A percentile compares a stretch with the other conserved stretches of the same genome.
phyloP scores from a whole-genome alignment of 2,888 invertebrate species.

The Tachina grossa region DNA sequence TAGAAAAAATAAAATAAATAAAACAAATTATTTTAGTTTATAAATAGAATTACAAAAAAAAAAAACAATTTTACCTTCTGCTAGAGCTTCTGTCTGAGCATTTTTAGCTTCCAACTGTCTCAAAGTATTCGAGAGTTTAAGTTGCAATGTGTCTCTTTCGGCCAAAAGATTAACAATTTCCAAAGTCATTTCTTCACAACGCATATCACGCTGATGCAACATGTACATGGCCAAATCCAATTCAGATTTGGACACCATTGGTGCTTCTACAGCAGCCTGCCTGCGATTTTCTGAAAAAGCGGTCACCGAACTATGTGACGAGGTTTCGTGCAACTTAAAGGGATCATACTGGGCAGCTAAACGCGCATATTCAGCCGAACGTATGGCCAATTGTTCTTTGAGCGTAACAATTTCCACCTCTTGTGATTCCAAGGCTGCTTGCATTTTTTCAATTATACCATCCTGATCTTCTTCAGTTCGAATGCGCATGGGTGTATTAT shows the following conservation, averaged over 20 bases:
- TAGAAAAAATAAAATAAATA: neutral
- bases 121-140: slow-evolving; percentile 91
- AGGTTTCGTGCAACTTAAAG: slow-evolving; percentile 79
- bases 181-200: slow-evolving; percentile 93
- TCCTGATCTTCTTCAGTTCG: slow-evolving; percentile 77
- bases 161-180: slow-evolving; percentile 92
- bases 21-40: neutral
- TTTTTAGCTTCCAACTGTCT: slow-evolving; percentile 87
- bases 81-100: slow-evolving; percentile 56
- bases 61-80: slow-evolving; percentile 50
- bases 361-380: slow-evolving; percentile 85
- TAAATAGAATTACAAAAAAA: neutral
- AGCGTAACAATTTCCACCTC: slow-evolving; percentile 89
- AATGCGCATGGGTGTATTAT: slow-evolving; percentile 71
- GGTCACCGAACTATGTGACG: slow-evolving; percentile 74
- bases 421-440: slow-evolving; percentile 87
- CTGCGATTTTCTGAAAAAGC: slow-evolving; percentile 43
- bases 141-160: slow-evolving; percentile 92
- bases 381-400: slow-evolving; percentile 87
- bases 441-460: slow-evolving; percentile 79
- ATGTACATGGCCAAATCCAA: slow-evolving; percentile 91
- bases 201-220: slow-evolving; percentile 93
- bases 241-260: slow-evolving; percentile 84
- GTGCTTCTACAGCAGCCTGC: slow-evolving; percentile 68
- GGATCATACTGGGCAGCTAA: slow-evolving; percentile 83